Evolutionary conservation across 2,797 vertebrate genomes (phyloP).

Genomic region (Xiphorhynchus erythropygius): DNA sequence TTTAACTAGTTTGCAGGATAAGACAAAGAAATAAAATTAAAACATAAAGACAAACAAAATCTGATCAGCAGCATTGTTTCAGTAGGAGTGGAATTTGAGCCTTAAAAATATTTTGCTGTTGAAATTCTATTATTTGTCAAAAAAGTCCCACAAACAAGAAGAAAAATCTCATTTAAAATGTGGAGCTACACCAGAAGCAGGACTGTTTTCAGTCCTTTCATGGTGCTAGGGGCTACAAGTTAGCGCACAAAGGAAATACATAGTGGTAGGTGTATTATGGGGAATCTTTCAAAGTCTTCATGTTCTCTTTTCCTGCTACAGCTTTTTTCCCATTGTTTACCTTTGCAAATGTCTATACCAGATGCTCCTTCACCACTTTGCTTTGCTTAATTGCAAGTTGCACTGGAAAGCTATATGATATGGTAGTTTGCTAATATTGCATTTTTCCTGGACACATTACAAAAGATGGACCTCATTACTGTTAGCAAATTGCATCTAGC

Average conservation of each 20-base stretch:
- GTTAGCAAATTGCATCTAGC: not conserved
- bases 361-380: not conserved
- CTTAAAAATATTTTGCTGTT: not conserved
- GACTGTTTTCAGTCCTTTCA: not conserved
- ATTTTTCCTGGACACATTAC: not conserved
- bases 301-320: not conserved
- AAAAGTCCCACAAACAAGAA: not conserved
- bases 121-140: not conserved
- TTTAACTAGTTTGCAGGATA: not conserved
- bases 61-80: not conserved
- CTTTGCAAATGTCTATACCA: not conserved
- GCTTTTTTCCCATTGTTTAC: not conserved
- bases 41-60: not conserved
- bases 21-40: not conserved
- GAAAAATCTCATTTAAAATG: not conserved
- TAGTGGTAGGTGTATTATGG: not conserved
- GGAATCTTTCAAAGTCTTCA: not conserved
- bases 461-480: not conserved
- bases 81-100: not conserved
- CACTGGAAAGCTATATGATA: not conserved
- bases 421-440: not conserved
- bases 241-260: not conserved
- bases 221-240: not conserved
- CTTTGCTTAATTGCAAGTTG: not conserved
- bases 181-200: not conserved